Conservation (phyloP, 2,797 vertebrate genomes). For the Lerista edwardsae region DNA sequence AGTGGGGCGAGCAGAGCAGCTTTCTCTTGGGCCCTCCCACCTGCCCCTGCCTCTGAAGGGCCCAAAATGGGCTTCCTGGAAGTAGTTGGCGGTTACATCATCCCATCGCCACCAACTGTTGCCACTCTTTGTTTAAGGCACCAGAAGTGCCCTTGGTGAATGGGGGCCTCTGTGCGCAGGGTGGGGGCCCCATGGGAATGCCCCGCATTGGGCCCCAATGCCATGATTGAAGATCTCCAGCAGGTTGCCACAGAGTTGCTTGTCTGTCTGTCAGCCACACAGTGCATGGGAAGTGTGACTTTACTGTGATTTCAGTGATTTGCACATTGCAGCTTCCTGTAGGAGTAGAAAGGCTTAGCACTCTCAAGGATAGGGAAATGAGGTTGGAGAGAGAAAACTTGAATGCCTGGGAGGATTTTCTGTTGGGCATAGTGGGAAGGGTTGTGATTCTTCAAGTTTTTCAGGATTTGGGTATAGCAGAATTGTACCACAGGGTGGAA, state of each 20-base stretch:
- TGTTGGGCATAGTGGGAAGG: background rate
- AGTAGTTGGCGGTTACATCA: too few species aligned
- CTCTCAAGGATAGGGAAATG: background rate
- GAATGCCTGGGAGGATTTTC: background rate
- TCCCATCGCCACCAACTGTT: too few species aligned
- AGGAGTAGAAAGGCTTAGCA: background rate
- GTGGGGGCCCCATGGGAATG: too few species aligned
- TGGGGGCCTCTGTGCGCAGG: too few species aligned
- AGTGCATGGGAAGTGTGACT: background rate
- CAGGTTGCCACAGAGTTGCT: background rate
- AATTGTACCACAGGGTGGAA: background rate
- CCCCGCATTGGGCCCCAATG: too few species aligned
- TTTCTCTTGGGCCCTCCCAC: too few species aligned
- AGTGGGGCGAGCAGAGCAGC: too few species aligned
- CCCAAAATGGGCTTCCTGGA: too few species aligned
- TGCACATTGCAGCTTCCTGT: background rate
- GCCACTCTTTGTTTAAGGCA: too few species aligned
- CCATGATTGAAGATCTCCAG: background rate
- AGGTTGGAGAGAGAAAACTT: background rate
- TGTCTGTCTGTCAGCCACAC: background rate
- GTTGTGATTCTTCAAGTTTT: background rate
- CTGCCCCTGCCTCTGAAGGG: too few species aligned
- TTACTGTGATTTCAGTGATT: background rate
- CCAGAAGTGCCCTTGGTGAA: too few species aligned
- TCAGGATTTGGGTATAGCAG: background rate